Conservation (phyloP, 2,888 invertebrate genomes). For the Drosophila leonis region DNA sequence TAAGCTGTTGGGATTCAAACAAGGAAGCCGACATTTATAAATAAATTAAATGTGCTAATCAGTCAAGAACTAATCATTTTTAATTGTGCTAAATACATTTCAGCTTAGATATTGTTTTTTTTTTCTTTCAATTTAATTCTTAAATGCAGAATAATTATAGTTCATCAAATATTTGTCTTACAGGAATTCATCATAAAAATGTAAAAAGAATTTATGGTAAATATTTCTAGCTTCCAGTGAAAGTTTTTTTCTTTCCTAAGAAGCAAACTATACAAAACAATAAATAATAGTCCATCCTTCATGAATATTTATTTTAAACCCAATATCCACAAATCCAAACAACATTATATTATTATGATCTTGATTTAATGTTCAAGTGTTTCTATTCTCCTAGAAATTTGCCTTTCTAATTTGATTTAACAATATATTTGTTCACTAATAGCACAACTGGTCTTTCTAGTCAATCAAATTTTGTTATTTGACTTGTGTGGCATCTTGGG, state of each 20-base stretch:
- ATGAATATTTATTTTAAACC: too few species aligned
- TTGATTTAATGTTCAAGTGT: neutral
- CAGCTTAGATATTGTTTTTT: neutral
- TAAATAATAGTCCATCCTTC: neutral
- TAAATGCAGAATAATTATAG: neutral
- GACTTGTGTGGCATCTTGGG: neutral
- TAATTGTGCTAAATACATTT: neutral
- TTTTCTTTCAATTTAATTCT: too few species aligned
- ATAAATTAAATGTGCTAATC: constrained; percentile 7
- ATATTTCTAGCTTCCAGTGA: too few species aligned
- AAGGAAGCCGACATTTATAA: neutral
- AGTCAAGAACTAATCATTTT: neutral
- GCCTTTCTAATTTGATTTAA: neutral
- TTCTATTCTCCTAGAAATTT: constrained; percentile 1
- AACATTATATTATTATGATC: too few species aligned
- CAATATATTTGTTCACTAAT: neutral
- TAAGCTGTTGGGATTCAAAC: neutral
- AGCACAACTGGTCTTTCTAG: constrained; percentile 24
- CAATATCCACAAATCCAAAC: too few species aligned
- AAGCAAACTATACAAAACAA: neutral
- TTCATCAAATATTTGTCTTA: neutral
- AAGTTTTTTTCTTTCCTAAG: too few species aligned
- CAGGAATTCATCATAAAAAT: neutral
- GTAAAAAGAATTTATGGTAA: too few species aligned
- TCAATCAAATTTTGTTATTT: neutral